Evolutionary conservation across 2,797 vertebrate genomes (phyloP), one percentile per base, ranked within the genome.

Genomic region (Oophaga sylvatica): DNA sequence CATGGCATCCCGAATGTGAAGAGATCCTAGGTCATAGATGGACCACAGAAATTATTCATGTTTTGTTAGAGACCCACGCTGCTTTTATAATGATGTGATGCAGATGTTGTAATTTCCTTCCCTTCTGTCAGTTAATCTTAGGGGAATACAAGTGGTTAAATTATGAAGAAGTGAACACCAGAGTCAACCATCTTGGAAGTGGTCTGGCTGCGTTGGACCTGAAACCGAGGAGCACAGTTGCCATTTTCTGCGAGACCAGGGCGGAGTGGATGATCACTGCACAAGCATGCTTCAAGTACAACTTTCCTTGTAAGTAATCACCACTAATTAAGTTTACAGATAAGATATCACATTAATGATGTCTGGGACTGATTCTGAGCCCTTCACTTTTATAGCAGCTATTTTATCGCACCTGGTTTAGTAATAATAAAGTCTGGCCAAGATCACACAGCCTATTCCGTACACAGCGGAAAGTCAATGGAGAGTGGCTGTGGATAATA

Each of bases 261-360:
- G 97, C 97, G 0, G 98, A 99, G 83, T 99, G 98, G 98, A 98
- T 99, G 96, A 96, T 99, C 75, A 92, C 96, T 0, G 98, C 98
- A 45, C 97, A 99, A 91, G 89, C 98, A 26, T 99, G 98, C 94
- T 99, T 99, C 93, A 96, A 97, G 90, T 94, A 91, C 92, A 99
- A 97, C 92, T 99, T 99, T 81, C 98, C 98, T 89, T 92, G 98
- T 99, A 94, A 96, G 95, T 94, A 76, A 45, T 76, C 10, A 3
- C 0, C 5, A 17, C 2, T 45, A 48, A 71, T 41, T 41, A 41
- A 41, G 19, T 6, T 22, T 63, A 5, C 20, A 20, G 29, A 70
- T 31, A 4, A 31, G 67, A 35, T 41, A 19, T 13, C 26, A 65
- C 60, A 10, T 11, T n/a, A 65, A 8, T 65, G 22, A 41, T 41